Base-by-base conservation (phyloP, 1,140 invertebrate species). In the Bathynomus jamesi region DNA sequence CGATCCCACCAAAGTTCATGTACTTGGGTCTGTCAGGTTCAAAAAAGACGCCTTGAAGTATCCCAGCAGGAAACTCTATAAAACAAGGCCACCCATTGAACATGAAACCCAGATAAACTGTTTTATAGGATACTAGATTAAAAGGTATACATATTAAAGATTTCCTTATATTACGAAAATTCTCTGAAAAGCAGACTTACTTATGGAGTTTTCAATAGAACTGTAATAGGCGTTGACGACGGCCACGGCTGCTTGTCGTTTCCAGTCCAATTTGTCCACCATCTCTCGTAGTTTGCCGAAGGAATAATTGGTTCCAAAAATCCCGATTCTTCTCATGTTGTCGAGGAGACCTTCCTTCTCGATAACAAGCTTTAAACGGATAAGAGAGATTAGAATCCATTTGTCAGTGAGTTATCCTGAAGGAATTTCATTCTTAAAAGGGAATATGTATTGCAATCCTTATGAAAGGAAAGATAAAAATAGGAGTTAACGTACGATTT, bases 1-100 rank as follows among this genome's bases (percentile, higher is more conserved):
- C 94, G 78, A 96, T 93, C 10, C 90, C 91, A 65, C 93, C 93
- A 79, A 92, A 96, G 80, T 96, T 96, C 86, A 96, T 89, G 78
- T 95, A 96, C 72, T 88, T 88, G 2, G 94, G 94, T 30, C 91
- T 87, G 68, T 92, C 87, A 40, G 88, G 88, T 61, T 87, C 88
- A 81, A 94, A 96, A 83, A 95, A 96, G 25, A 89, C 86, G 13
- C 92, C 92, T 85, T 95, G 92, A 4, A 96, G 84, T 76, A 96
- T 93, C 67, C 93, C 93, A 72, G 93, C 93, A 0, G 94, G 94
- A 82, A 95, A 93, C 82, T 91, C 91, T 90, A 77, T 0, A 24
- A 40, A 30, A 28, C 4, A 65, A 10, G 10, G 40, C 10, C 10
- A 67, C 24, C 21, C 24, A 3, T 29, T 31, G 8, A 65, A 3